These are phyloP conservation scores for Mormyrus hasselquistii DNA, from an alignment of 2,797 vertebrate genomes.

Conservation along the genomic window DNA sequence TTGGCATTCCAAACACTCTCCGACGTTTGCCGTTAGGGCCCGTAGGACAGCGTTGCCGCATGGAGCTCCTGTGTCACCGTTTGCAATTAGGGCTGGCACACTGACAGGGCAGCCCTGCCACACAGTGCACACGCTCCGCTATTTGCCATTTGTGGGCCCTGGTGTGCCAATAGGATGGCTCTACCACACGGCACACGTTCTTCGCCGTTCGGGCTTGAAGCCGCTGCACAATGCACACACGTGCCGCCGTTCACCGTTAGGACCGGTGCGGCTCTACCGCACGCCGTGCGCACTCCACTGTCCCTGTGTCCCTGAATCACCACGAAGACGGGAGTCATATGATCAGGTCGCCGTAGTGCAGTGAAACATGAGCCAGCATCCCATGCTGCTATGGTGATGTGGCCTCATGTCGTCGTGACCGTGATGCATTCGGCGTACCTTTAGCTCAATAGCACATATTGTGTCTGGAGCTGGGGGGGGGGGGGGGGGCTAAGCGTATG, in stretches of 20 bases:
- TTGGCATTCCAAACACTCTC: not conserved
- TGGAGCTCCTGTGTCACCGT: too few species aligned
- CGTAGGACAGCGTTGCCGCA: too few species aligned
- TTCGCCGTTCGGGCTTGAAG: constrained; percentile 11
- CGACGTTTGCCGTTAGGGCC: not conserved
- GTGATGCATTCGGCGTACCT: not conserved
- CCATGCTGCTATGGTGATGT: not conserved
- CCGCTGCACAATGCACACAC: constrained; percentile 13
- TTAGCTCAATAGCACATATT: not conserved
- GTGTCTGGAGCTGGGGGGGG: not conserved
- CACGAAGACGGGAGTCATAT: not conserved
- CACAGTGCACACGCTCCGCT: not conserved
- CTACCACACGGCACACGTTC: constrained; percentile 21
- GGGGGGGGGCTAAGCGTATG: not conserved
- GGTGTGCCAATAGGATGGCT: constrained; percentile 17
- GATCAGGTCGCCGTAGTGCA: not conserved
- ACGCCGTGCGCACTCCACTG: not conserved
- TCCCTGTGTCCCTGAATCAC: not conserved
- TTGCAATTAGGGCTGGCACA: constrained; percentile 22
- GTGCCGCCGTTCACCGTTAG: constrained; percentile 12
- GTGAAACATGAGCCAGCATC: not conserved
- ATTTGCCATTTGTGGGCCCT: constrained; percentile 26
- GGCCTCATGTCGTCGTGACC: not conserved
- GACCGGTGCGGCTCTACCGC: constrained; percentile 32
- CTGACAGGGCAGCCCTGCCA: constrained; percentile 23